These are phyloP conservation scores for Leucoraja ocellata DNA, from an alignment of 2,797 vertebrate genomes.

Conservation along the genomic window DNA sequence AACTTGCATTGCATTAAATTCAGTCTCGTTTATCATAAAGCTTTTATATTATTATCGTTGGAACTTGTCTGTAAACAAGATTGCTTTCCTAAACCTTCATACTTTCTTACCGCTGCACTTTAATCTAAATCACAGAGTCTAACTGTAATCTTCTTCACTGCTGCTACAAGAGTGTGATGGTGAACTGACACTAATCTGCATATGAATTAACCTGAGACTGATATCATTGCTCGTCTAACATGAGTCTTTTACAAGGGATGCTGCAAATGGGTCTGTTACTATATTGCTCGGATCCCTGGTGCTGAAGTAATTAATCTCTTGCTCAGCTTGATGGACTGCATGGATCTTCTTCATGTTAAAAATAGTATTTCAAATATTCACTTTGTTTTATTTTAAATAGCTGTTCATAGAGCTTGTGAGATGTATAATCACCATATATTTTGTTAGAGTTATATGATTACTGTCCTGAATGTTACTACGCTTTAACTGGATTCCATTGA, in stretches of 20 bases:
- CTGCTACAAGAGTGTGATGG: background rate
- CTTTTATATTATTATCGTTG: background rate
- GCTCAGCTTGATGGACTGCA: background rate
- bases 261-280: background rate
- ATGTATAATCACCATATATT: background rate
- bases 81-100: background rate
- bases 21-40: background rate
- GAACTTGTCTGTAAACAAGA: background rate
- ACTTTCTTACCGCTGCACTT: background rate
- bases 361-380: background rate
- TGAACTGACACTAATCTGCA: background rate
- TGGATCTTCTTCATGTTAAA: background rate
- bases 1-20: background rate
- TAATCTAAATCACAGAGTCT: background rate
- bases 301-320: background rate
- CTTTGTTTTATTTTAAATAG: background rate
- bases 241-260: background rate
- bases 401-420: background rate
- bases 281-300: background rate
- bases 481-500: conserved; percentile 1
- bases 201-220: background rate
- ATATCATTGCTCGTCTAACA: background rate
- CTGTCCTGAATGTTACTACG: no score
- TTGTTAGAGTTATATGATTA: background rate
- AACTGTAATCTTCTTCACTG: background rate